Conservation (phyloP, 2,113 vertebrate species). For the Gallinago media region DNA sequence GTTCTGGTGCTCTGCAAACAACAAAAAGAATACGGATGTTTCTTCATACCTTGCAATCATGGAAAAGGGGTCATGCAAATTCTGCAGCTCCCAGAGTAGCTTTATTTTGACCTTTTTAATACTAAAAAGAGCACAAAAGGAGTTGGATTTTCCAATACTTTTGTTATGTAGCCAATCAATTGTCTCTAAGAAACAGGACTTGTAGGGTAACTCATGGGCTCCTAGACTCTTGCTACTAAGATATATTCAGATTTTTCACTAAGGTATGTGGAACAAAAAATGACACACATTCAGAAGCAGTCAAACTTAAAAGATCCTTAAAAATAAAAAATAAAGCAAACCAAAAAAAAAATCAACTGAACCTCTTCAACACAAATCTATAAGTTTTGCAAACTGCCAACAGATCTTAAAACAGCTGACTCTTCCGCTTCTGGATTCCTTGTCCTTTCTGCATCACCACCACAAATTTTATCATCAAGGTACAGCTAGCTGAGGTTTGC, state of each 20-base stretch:
- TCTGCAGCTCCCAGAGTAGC: not conserved
- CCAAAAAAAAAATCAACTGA: not conserved
- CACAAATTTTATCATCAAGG: not conserved
- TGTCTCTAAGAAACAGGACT: not conserved
- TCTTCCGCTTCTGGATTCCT: not conserved
- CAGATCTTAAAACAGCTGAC: not conserved
- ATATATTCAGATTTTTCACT: not conserved
- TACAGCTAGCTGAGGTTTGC: not conserved
- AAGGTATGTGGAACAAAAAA: not conserved
- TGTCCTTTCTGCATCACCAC: not conserved
- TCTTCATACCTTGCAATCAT: not conserved
- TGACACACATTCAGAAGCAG: not conserved
- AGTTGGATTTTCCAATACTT: not conserved
- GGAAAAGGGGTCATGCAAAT: not conserved
- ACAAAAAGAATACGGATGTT: not conserved
- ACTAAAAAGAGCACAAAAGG: not conserved
- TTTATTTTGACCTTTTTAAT: not conserved
- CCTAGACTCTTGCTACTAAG: not conserved
- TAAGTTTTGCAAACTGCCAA: not conserved
- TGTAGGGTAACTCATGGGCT: not conserved
- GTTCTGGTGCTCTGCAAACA: not conserved
- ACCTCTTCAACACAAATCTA: not conserved
- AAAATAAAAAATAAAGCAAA: not conserved
- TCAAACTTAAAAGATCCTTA: not conserved
- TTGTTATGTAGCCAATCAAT: not conserved